Evolutionary conservation across 2,113 vertebrate species (phyloP).

Genomic region (Micronycteris hirsuta): DNA sequence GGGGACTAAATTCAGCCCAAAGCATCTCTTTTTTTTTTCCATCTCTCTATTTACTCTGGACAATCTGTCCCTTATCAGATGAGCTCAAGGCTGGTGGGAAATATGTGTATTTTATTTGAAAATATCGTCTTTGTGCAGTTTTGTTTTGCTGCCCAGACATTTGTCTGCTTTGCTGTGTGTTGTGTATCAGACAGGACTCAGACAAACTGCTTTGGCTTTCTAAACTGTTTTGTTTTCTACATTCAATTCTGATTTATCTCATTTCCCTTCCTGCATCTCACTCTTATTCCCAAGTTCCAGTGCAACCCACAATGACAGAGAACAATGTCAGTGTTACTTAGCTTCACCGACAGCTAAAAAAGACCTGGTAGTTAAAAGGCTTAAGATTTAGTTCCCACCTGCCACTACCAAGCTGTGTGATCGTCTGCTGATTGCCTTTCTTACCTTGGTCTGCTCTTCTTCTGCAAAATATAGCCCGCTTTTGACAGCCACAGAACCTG

Average conservation of each 20-base stretch:
- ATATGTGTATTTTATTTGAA: constrained; percentile 45
- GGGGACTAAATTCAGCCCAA: constrained; percentile 48
- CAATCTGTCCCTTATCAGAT: constrained; percentile 63
- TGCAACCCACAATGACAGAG: not conserved
- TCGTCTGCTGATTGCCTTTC: not conserved
- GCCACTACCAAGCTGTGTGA: not conserved
- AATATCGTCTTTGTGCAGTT: constrained; percentile 26
- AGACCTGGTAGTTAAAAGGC: not conserved
- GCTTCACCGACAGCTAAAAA: not conserved
- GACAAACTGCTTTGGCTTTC: constrained; percentile 48
- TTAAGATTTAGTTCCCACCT: not conserved
- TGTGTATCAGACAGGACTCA: constrained; percentile 12
- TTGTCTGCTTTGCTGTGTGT: constrained; percentile 41
- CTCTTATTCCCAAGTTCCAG: not conserved
- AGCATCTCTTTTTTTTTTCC: constrained; percentile 31
- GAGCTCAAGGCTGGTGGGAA: constrained; percentile 51
- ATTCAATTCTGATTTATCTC: constrained; percentile 4
- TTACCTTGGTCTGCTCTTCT: not conserved
- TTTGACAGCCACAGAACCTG: not conserved
- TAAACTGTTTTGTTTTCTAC: constrained; percentile 57
- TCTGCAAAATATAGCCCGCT: not conserved
- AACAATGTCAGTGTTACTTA: not conserved
- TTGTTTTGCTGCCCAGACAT: constrained; percentile 47
- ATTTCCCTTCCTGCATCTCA: not conserved
- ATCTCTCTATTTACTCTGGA: constrained; percentile 53